These are phyloP conservation scores for Natator depressus DNA, from an alignment of 2,113 vertebrate species.

Conservation along the genomic window DNA sequence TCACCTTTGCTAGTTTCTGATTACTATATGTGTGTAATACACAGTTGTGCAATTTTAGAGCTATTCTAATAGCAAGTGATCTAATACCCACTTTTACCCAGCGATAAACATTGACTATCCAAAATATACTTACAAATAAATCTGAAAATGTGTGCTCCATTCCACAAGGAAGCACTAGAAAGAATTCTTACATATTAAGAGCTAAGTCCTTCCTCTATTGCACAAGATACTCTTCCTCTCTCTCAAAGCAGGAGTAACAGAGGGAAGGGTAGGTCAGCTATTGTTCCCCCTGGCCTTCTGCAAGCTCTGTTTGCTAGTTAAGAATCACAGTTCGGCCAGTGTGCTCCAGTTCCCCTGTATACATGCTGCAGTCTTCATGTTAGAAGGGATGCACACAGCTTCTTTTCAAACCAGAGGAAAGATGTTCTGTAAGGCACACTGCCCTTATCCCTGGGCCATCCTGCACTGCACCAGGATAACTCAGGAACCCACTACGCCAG, in stretches of 20 bases:
- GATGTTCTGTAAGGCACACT: fast-evolving
- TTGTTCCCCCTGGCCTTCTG: neutral
- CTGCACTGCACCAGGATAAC: neutral
- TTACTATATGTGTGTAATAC: neutral
- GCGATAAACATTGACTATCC: neutral
- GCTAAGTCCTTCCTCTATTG: neutral
- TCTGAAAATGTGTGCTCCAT: neutral
- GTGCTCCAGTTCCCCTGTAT: neutral
- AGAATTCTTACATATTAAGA: fast-evolving
- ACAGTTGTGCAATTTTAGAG: neutral
- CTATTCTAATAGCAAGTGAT: fast-evolving
- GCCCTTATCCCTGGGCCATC: neutral
- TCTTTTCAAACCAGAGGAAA: neutral
- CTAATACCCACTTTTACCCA: neutral
- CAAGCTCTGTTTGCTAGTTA: fast-evolving
- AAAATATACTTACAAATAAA: neutral
- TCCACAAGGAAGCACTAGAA: neutral
- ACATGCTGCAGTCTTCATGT: fast-evolving
- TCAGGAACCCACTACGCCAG: neutral
- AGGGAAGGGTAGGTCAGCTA: neutral
- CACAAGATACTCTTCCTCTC: fast-evolving
- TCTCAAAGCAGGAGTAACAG: fast-evolving
- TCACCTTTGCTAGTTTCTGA: neutral
- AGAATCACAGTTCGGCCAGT: neutral
- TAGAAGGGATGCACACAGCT: neutral